Percentiles rank a stretch among this genome's conserved stretches.
phyloP scores from a whole-genome alignment of 2,888 invertebrate genomes.

The Carpatolechia fugitivella region DNA sequence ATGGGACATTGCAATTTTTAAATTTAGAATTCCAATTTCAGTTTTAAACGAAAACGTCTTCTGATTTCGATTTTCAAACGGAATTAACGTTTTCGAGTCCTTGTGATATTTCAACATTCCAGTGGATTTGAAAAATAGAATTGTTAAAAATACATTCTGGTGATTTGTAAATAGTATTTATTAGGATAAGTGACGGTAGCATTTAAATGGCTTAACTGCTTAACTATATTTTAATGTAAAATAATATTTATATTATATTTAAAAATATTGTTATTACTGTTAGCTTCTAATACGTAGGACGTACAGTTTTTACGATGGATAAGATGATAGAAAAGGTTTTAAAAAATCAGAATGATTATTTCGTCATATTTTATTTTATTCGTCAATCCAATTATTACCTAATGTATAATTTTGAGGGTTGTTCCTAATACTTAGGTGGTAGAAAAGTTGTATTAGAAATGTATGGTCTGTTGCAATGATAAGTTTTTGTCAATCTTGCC shows the following conservation, averaged over 20 bases:
- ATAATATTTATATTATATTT: conserved; percentile 77
- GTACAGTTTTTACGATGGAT: conserved; percentile 27
- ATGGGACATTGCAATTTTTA: conserved; percentile 64
- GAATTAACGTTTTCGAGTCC: conserved; percentile 9
- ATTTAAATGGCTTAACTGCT: conserved; percentile 71
- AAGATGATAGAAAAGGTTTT: conserved; percentile 15
- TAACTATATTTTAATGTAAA: conserved; percentile 74
- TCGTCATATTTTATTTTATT: conserved; percentile 22
- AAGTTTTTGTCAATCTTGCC: not conserved
- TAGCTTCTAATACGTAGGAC: conserved; percentile 64
- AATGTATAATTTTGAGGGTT: conserved; percentile 58
- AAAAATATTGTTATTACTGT: conserved; percentile 65
- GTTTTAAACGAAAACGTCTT: conserved; percentile 3
- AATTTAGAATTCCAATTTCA: conserved; percentile 21
- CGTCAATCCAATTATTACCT: conserved; percentile 28
- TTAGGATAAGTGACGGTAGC: conserved; percentile 73
- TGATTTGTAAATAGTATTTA: conserved; percentile 78
- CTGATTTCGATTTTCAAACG: not conserved
- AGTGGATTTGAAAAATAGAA: conserved; percentile 18
- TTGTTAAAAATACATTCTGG: conserved; percentile 57
- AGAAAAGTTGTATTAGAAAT: conserved; percentile 26
- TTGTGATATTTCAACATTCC: conserved; percentile 20
- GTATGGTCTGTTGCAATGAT: not conserved
- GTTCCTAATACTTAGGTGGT: conserved; percentile 64
- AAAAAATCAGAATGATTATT: conserved; percentile 6